These are phyloP conservation scores for Chinchilla lanigera DNA, from an alignment of 2,113 vertebrate genomes.

Conservation along the genomic window DNA sequence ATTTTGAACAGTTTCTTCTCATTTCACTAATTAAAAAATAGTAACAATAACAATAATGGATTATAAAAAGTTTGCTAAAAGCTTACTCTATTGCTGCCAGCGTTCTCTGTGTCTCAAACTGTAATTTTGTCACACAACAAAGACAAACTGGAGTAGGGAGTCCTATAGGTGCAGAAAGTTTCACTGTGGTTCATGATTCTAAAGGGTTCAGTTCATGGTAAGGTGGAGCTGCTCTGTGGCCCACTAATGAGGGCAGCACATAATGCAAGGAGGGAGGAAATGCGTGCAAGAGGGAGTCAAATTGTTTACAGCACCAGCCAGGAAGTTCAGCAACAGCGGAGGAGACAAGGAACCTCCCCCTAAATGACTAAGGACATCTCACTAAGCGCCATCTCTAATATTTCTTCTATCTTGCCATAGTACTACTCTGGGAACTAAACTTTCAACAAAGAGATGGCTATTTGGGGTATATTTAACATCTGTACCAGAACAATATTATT, in stretches of 20 bases:
- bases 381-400: background rate
- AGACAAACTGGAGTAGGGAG: background rate
- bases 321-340: background rate
- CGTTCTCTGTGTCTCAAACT: background rate
- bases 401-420: background rate
- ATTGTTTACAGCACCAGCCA: background rate
- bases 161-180: background rate
- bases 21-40: background rate
- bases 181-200: background rate
- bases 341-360: rapidly evolving
- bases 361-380: too few relatives aligned
- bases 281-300: background rate
- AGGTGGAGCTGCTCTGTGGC: rapidly evolving
- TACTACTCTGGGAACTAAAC: too few relatives aligned
- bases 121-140: background rate
- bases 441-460: background rate
- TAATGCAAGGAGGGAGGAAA: rapidly evolving
- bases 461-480: background rate
- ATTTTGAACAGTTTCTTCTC: background rate
- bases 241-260: rapidly evolving
- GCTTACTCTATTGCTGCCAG: background rate
- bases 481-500: background rate
- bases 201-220: background rate
- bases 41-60: background rate
- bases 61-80: background rate